Evolutionary conservation across 2,888 invertebrate genomes (phyloP), one percentile per base, ranked within the genome.

Genomic region (Ceratothoa steindachneri): DNA sequence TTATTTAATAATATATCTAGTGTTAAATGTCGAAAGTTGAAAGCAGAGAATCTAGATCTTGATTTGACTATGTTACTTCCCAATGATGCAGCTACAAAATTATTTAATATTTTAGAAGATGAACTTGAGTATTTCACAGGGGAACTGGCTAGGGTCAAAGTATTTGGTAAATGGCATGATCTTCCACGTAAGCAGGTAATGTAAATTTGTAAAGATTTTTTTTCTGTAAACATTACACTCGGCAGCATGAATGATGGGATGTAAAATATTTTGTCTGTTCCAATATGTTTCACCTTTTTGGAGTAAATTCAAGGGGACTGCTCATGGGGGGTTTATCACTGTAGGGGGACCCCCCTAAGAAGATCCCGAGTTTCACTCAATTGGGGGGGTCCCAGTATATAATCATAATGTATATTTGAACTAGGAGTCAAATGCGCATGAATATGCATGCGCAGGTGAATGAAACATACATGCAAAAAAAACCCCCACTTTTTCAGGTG

Each of bases 141-240:
- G n/a, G 87, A 89, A 78, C 83, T 90, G 30, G 85, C 89, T 0
- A 86, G 86, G 84, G 88, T 90, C 73, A 87, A 88, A 81, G 87
- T 91, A 0, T 90, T 88, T 82, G 90, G 90, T 12, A 89, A 89
- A 84, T 87, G 88, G 84, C 87, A 89, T 81, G 85, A 88, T 55
- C 87, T 90, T 80, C 90, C 90, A 7, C 85, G 90, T 31, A 89
- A 89, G 82, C 90, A 90, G 86, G 85, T 85, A 80, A 66, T 72
- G 27, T 55, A 24, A n/a, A n/a, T n/a, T n/a, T n/a, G n/a, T 31
- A 28, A 0, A 27, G 1, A 9, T 15, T 65, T n/a, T 30, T 30
- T 27, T 12, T 51, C 19, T 4, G 9, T 71, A 3, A 22, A n/a
- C 28, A 51, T 28, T 53, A 12, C 51, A 12, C 12, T 12, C 15